Evolutionary conservation across 2,797 vertebrate species (phyloP).

Genomic region (Gallinago solitaria): DNA sequence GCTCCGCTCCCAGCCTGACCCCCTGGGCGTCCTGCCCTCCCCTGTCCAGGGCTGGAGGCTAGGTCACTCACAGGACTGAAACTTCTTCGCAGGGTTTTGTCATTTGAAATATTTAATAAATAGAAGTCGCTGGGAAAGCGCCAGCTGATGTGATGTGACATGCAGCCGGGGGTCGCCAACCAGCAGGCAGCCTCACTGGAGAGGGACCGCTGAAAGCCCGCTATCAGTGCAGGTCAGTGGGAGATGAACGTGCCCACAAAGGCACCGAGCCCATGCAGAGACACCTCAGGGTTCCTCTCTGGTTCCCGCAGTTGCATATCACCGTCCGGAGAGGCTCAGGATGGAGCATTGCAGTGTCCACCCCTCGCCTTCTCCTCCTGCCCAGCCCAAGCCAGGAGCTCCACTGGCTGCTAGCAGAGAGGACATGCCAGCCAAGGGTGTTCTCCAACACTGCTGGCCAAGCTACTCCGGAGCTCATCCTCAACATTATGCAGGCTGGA

Average conservation of each 20-base stretch:
- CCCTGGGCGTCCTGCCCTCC: background rate
- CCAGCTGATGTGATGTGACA: slow-evolving; percentile 38
- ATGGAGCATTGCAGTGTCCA: fast-evolving
- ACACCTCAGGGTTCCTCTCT: background rate
- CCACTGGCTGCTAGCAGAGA: background rate
- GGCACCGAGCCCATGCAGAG: background rate
- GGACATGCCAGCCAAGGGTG: background rate
- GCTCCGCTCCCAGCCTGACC: background rate
- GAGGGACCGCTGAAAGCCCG: background rate
- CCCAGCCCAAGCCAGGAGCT: background rate
- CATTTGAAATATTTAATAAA: background rate
- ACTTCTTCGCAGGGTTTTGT: background rate
- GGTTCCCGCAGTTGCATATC: background rate
- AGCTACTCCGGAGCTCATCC: background rate
- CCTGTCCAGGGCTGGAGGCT: background rate
- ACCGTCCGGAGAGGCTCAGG: fast-evolving
- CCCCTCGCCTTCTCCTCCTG: background rate
- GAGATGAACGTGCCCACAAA: background rate
- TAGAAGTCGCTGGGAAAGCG: fast-evolving
- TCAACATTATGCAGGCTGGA: background rate
- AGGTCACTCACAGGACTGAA: background rate
- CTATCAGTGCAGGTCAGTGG: slow-evolving; percentile 4
- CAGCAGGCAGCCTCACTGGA: background rate
- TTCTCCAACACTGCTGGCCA: background rate
- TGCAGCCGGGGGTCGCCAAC: slow-evolving; percentile 37